Conservation (phyloP, 2,888 invertebrate genomes). For the Protophormia terraenovae region DNA sequence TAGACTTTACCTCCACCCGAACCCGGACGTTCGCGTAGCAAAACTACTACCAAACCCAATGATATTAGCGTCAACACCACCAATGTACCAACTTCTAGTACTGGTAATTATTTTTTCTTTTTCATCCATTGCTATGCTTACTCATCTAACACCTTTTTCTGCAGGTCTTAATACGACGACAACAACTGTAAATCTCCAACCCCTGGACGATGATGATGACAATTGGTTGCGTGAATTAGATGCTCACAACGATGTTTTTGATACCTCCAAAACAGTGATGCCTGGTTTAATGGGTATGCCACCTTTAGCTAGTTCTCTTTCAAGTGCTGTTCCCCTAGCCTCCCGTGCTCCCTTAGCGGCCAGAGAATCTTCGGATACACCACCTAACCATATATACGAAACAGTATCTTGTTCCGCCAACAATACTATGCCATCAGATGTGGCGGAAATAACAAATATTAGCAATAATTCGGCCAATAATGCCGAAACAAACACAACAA, state of each 20-base stretch:
- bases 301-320: constrained; percentile 30
- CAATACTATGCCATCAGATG: constrained; percentile 51
- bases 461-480: constrained; percentile 26
- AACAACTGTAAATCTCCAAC: constrained; percentile 39
- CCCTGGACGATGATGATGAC: constrained; percentile 74
- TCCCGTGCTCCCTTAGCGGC: constrained; percentile 74
- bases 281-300: constrained; percentile 69
- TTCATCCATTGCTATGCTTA: constrained; percentile 67
- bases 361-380: constrained; percentile 74
- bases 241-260: constrained; percentile 78
- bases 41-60: constrained; percentile 74
- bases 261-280: constrained; percentile 75
- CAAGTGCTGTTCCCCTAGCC: constrained; percentile 71
- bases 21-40: constrained; percentile 79
- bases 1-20: constrained; percentile 81
- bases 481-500: constrained; percentile 36
- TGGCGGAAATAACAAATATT: constrained; percentile 49
- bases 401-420: constrained; percentile 61
- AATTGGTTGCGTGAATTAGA: constrained; percentile 78
- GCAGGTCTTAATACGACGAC: constrained; percentile 15
- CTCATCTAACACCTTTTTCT: constrained; percentile 46
- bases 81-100: constrained; percentile 32
- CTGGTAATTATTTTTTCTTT: constrained; percentile 70
- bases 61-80: constrained; percentile 39
- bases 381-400: constrained; percentile 72